These are phyloP conservation scores for Ophion ventricosus DNA, from an alignment of 2,888 invertebrate genomes.

Conservation along the genomic window DNA sequence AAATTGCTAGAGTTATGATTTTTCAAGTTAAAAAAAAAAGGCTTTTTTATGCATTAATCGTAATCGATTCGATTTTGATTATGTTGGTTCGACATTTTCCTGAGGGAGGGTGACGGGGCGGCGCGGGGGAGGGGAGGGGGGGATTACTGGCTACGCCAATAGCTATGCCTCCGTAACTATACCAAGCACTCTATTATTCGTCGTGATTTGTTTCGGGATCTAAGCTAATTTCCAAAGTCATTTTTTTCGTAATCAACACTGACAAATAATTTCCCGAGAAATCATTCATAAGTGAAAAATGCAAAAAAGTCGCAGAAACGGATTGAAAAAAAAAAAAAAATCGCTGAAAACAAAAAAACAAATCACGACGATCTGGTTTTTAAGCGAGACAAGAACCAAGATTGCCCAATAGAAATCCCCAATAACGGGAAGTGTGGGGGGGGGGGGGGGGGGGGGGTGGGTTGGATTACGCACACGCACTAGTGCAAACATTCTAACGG, in stretches of 20 bases:
- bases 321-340: background rate
- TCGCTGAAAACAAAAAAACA: constrained; percentile 70
- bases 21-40: too few species aligned
- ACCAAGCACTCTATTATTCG: constrained; percentile 73
- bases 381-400: constrained; percentile 82
- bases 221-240: background rate
- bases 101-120: too few species aligned
- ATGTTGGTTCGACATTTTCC: too few species aligned
- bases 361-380: constrained; percentile 78
- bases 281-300: too few species aligned
- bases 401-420: constrained; percentile 78
- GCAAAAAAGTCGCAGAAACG: background rate
- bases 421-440: constrained; percentile 41
- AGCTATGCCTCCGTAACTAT: constrained; percentile 63
- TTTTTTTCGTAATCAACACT: background rate
- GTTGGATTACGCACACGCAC: constrained; percentile 53
- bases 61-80: too few species aligned
- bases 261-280: too few species aligned
- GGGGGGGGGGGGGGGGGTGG: too few species aligned
- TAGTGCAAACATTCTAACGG: constrained; percentile 64
- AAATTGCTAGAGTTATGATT: too few species aligned
- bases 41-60: too few species aligned
- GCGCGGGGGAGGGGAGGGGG: too few species aligned
- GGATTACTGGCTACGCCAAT: too few species aligned
- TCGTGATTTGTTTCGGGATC: constrained; percentile 71